These are phyloP conservation scores for Lordiphosa fenestrarum DNA, from an alignment of 2,888 invertebrate genomes.

Conservation along the genomic window DNA sequence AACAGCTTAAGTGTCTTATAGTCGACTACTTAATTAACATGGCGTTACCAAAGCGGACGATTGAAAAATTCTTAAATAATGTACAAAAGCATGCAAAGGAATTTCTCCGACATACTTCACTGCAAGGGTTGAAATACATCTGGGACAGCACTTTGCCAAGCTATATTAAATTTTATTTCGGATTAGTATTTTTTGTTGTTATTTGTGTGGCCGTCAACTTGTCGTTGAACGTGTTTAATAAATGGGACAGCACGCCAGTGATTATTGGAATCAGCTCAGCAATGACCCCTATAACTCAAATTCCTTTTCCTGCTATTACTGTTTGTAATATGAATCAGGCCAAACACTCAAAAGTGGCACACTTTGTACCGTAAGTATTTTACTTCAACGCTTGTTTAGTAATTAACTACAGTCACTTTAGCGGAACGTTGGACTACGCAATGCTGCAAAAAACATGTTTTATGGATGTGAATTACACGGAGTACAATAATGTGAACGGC, in stretches of 20 bases:
- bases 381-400: not conserved
- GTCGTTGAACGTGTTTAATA: conserved; percentile 84
- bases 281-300: conserved; percentile 83
- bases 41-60: conserved; percentile 3
- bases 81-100: conserved; percentile 80
- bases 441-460: conserved; percentile 69
- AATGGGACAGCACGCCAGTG: conserved; percentile 87
- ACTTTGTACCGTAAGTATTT: conserved; percentile 47
- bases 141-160: conserved; percentile 78
- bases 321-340: conserved; percentile 92
- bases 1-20: not conserved
- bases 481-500: conserved; percentile 32
- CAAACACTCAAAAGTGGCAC: conserved; percentile 81
- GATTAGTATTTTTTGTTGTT: conserved; percentile 84
- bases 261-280: conserved; percentile 88
- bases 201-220: conserved; percentile 82
- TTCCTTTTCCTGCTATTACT: conserved; percentile 92
- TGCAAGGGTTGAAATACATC: conserved; percentile 88
- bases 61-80: conserved; percentile 8
- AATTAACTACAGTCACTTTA: not conserved
- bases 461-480: conserved; percentile 48
- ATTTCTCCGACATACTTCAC: conserved; percentile 84
- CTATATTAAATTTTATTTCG: conserved; percentile 84
- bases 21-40: conserved; percentile 18
- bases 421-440: conserved; percentile 82